Conservation (phyloP, 2,888 invertebrate species). For the Hydroisotoma schaefferi region DNA sequence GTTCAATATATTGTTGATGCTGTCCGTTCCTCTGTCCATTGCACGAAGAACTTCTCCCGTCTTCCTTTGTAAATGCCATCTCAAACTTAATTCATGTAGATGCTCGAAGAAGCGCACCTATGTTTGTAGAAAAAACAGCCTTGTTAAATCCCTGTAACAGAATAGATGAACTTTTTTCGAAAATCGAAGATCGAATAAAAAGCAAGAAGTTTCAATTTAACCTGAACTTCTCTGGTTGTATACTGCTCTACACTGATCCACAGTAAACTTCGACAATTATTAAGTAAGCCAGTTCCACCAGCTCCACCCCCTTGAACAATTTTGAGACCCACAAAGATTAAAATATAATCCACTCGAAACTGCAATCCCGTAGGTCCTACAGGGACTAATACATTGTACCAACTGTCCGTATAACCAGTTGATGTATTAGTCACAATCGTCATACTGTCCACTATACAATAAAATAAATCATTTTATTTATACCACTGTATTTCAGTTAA, state of each 20-base stretch:
- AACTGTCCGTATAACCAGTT: constrained; percentile 9
- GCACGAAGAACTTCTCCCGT: constrained; percentile 94
- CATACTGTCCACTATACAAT: constrained; percentile 73
- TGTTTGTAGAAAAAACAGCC: constrained; percentile 9
- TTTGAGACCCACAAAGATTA: constrained; percentile 81
- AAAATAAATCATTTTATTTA: not conserved
- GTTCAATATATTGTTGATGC: constrained; percentile 88
- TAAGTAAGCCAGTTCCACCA: constrained; percentile 86
- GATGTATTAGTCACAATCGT: constrained; percentile 51
- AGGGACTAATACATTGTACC: constrained; percentile 23
- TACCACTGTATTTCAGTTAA: too few relatives aligned
- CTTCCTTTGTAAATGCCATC: constrained; percentile 92
- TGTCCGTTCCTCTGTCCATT: constrained; percentile 96
- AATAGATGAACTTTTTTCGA: not conserved
- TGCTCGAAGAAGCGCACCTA: constrained; percentile 79
- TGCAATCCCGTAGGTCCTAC: constrained; percentile 53
- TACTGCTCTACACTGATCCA: constrained; percentile 97
- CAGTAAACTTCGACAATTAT: constrained; percentile 82
- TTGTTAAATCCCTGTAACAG: too few relatives aligned
- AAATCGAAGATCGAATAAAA: not conserved
- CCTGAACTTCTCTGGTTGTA: constrained; percentile 43
- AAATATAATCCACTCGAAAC: constrained; percentile 86
- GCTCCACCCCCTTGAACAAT: constrained; percentile 94
- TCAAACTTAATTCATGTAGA: constrained; percentile 81
- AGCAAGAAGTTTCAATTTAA: not conserved